Evolutionary conservation across 2,888 invertebrate genomes (phyloP), one percentile per base, ranked within the genome.

Genomic region (Epistrophe grossulariae): DNA sequence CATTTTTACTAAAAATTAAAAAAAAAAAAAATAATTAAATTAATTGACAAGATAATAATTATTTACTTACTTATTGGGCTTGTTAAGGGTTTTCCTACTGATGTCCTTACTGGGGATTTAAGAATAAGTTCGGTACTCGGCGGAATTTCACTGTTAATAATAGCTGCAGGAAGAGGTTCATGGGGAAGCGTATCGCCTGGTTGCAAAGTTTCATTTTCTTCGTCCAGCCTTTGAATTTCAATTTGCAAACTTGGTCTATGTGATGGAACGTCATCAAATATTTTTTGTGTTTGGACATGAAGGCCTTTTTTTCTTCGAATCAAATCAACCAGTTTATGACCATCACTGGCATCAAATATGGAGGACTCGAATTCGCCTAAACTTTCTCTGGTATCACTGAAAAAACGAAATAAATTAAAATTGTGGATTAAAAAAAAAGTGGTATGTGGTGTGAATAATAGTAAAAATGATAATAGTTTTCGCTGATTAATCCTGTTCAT

Each of bases 231-330:
- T 76, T 62, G 55, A 24, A 87, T 72, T 73, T 87, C 87, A 55
- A 87, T 79, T 19, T 83, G 79, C 2, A 87, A 48, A 52, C 87
- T 87, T 57, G 66, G 59, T n/a, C 87, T 79, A 2, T 77, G 40
- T 5, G 71, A 24, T 28, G 24, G 50, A 28, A 83, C 62, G 13
- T 83, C 79, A 57, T 83, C 79, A 48, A 87, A 87, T 6, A 87
- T 79, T 59, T 74, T 79, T 38, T 66, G 79, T 8, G 79, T 64
- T 48, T 87, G 74, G 10, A 52, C 24, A 13, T 71, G 48, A 13
- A 87, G 48, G 3, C 87, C 87, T 79, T 83, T 82, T 11, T 83
- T 87, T 28, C 60, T 87, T 11, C 87, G 87, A 60, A 87, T 87
- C 15, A 83, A 87, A 35, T 83, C 77, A 11, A 79, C 87, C 17